Conservation (phyloP, 2,113 vertebrate genomes). For the Platichthys stellatus region DNA sequence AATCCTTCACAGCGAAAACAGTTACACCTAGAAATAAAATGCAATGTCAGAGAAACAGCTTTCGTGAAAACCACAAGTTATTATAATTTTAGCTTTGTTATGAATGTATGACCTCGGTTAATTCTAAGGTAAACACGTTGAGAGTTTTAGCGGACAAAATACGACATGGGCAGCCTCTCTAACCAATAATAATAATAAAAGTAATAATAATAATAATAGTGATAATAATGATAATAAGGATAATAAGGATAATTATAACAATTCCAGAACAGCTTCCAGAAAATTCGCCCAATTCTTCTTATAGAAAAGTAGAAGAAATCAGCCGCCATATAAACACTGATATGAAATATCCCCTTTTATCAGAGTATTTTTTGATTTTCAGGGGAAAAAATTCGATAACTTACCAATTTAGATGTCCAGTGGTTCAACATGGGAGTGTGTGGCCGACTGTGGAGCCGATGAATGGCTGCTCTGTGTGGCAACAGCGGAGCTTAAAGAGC, state of each 20-base stretch:
- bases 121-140: neutral
- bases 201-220: neutral
- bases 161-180: neutral
- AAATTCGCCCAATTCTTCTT: conserved; percentile 5
- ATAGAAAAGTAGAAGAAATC: neutral
- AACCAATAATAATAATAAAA: neutral
- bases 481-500: conserved; percentile 85
- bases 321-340: neutral
- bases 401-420: conserved; percentile 76
- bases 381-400: conserved; percentile 70
- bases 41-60: neutral
- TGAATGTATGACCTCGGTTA: conserved; percentile 1
- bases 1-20: conserved; percentile 38
- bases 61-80: neutral
- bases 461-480: conserved; percentile 87
- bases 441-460: conserved; percentile 79
- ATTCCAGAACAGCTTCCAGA: neutral
- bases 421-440: conserved; percentile 81
- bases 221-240: neutral
- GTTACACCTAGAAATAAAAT: conserved; percentile 49
- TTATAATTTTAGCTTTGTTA: neutral
- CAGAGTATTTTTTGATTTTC: neutral
- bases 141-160: neutral
- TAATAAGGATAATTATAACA: neutral
- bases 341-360: conserved; percentile 33